A percentile compares a stretch with the other conserved stretches of the same genome.
Evolutionary conservation across 2,888 invertebrate genomes (phyloP).

Genomic region (Adelognathus sp.): DNA sequence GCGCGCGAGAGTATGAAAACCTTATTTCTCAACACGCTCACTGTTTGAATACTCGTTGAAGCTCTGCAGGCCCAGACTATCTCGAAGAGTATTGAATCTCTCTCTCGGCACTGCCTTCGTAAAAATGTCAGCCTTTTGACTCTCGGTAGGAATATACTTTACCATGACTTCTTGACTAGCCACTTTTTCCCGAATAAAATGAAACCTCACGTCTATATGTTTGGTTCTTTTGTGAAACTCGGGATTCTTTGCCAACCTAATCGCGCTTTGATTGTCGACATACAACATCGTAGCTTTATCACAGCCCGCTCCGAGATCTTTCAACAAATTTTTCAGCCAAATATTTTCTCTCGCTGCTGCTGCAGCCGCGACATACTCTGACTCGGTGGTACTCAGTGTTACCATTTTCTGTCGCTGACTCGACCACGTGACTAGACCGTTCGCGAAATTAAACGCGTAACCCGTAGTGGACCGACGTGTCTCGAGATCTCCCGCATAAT

Average conservation of each 20-base stretch:
- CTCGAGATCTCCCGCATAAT: neutral
- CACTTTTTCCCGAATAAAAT: neutral
- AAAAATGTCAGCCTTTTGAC: conserved; percentile 25
- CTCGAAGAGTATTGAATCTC: neutral
- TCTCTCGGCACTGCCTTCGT: conserved; percentile 14
- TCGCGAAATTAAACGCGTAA: neutral
- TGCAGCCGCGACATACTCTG: conserved; percentile 7
- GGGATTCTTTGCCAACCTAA: neutral
- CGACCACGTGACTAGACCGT: conserved; percentile 3
- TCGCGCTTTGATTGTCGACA: conserved; percentile 22
- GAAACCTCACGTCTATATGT: conserved; percentile 18
- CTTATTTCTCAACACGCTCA: neutral
- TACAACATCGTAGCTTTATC: neutral
- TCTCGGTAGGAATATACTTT: conserved; percentile 10
- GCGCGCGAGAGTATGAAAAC: too few relatives aligned
- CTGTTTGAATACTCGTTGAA: neutral
- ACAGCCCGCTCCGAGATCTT: neutral
- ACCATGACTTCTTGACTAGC: neutral
- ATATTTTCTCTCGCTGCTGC: neutral
- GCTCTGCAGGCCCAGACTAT: neutral
- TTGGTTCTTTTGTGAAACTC: conserved; percentile 20
- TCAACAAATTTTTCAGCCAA: conserved; percentile 5
- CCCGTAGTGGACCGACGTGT: conserved; percentile 12
- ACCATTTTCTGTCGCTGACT: conserved; percentile 12
- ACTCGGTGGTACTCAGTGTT: too few relatives aligned